phyloP scores from a whole-genome alignment of 2,113 vertebrate species.

The Oceanites oceanicus region DNA sequence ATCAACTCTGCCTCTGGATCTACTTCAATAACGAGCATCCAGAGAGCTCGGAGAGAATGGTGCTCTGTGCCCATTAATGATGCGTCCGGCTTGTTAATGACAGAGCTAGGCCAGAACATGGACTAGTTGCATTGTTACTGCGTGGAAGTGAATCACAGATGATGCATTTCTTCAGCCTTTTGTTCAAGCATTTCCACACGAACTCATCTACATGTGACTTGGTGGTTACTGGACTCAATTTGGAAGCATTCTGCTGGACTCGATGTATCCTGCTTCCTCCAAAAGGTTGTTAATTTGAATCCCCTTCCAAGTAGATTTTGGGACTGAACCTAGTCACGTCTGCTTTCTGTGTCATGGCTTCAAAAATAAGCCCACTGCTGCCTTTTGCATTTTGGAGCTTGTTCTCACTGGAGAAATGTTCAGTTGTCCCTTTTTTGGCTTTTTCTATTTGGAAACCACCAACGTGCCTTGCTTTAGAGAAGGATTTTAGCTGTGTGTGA shows the following conservation, averaged over 20 bases:
- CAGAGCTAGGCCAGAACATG: background rate
- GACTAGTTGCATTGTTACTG: background rate
- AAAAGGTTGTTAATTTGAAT: background rate
- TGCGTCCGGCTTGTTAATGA: background rate
- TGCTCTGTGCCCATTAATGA: conserved; percentile 26
- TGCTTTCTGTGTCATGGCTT: background rate
- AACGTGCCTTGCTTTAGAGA: rapidly evolving
- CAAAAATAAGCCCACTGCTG: background rate
- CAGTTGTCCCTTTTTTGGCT: background rate
- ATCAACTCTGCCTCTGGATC: background rate
- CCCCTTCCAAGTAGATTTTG: background rate
- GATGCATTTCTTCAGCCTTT: conserved; percentile 1
- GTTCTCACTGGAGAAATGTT: background rate
- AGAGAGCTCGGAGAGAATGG: background rate
- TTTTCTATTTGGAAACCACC: background rate
- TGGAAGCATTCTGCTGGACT: background rate
- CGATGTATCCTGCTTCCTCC: background rate
- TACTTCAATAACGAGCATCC: background rate
- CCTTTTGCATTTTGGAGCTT: background rate
- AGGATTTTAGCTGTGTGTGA: background rate
- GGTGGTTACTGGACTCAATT: background rate
- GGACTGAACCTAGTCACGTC: background rate
- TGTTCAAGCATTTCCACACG: background rate
- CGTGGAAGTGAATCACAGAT: background rate
- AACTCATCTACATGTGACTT: background rate